phyloP scores from a whole-genome alignment of 2,113 vertebrate species.

The Herpailurus yagouaroundi region DNA sequence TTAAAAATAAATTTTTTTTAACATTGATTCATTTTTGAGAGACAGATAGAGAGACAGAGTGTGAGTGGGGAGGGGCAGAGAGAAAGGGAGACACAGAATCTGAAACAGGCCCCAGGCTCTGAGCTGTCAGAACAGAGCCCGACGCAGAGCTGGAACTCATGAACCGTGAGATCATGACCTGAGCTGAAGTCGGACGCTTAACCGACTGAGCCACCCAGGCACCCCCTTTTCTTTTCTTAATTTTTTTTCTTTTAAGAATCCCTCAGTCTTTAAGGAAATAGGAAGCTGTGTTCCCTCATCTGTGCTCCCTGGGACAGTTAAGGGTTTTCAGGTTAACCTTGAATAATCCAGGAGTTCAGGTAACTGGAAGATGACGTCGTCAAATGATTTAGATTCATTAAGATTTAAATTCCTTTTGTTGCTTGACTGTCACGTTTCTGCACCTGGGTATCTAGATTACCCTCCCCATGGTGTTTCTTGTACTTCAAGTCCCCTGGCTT shows the following conservation, averaged over 20 bases:
- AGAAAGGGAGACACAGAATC: too few species aligned
- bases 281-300: not conserved
- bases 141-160: too few species aligned
- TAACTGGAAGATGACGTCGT: not conserved
- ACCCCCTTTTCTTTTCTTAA: too few species aligned
- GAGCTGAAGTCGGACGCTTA: too few species aligned
- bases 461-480: not conserved
- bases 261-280: not conserved
- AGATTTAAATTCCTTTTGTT: not conserved
- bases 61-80: too few species aligned
- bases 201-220: too few species aligned
- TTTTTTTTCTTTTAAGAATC: not conserved
- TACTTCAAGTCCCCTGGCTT: not conserved
- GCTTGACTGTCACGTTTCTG: not conserved
- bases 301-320: not conserved
- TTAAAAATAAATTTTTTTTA: not conserved
- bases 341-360: not conserved
- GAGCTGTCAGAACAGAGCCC: too few species aligned
- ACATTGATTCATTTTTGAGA: too few species aligned
- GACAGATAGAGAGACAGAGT: too few species aligned
- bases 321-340: not conserved
- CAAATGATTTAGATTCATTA: not conserved
- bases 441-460: not conserved
- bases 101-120: too few species aligned
- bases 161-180: too few species aligned